A percentile compares a stretch with the other conserved stretches of the same genome.
These are phyloP conservation scores for Caenorhabditis drosophilae DNA, from an alignment of 2,888 invertebrate genomes.

Conservation along the genomic window DNA sequence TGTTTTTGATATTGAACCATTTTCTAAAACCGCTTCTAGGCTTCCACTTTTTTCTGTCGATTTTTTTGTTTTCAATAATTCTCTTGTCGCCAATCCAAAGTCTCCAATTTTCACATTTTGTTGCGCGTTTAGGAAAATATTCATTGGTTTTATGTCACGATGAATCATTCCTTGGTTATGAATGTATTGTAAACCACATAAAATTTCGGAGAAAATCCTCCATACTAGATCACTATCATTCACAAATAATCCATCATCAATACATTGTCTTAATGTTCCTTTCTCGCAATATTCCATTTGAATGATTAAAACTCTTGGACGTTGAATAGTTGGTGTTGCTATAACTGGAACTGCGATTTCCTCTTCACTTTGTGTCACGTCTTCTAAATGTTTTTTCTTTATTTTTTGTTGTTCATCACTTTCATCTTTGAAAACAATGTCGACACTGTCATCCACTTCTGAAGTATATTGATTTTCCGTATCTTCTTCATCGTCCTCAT, in stretches of 20 bases:
- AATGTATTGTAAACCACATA: conserved; percentile 75
- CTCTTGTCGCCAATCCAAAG: conserved; percentile 82
- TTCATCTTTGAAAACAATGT: neutral
- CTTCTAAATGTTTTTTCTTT: too few relatives aligned
- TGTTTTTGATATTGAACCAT: too few relatives aligned
- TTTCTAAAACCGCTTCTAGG: conserved; percentile 5
- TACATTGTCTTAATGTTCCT: conserved; percentile 77
- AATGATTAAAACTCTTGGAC: conserved; percentile 52
- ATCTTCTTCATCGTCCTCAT: conserved; percentile 7
- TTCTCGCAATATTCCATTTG: conserved; percentile 99
- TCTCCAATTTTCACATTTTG: conserved; percentile 98
- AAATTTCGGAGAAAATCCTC: conserved; percentile 87
- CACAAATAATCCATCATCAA: conserved; percentile 77
- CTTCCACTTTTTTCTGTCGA: conserved; percentile 5
- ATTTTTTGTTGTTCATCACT: too few relatives aligned
- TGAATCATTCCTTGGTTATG: conserved; percentile 63
- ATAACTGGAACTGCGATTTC: neutral
- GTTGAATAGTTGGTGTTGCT: neutral
- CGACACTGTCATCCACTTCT: conserved; percentile 7
- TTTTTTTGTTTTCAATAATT: conserved; percentile 2
- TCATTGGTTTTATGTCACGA: conserved; percentile 73
- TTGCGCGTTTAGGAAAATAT: conserved; percentile 87
- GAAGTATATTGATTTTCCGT: conserved; percentile 10
- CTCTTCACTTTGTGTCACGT: too few relatives aligned
- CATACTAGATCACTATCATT: conserved; percentile 74